Evolutionary conservation across 2,113 vertebrate genomes (phyloP).

Genomic region (Cochlearius cochlearius): DNA sequence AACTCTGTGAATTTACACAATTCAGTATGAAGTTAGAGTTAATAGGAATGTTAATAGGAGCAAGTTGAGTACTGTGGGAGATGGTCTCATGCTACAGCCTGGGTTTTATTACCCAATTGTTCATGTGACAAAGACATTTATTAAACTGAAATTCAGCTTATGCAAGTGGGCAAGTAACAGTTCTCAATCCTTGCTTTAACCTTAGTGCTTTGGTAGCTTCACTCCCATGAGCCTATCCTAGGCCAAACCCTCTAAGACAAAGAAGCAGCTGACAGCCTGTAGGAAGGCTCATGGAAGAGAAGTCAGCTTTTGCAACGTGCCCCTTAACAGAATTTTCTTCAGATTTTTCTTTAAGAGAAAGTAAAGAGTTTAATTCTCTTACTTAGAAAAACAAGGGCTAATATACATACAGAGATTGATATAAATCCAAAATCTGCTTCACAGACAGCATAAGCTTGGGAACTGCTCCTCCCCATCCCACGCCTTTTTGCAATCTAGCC

Average conservation of each 20-base stretch:
- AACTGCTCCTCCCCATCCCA: neutral
- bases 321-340: neutral
- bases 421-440: neutral
- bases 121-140: neutral
- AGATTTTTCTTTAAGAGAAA: neutral
- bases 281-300: neutral
- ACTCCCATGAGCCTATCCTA: neutral
- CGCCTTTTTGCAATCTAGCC: neutral
- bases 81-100: neutral
- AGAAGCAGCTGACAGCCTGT: neutral
- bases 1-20: neutral
- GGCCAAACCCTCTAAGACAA: neutral
- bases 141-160: neutral
- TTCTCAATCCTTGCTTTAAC: neutral
- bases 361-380: neutral
- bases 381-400: neutral
- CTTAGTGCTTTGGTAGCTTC: neutral
- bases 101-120: neutral
- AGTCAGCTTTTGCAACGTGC: neutral
- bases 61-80: neutral
- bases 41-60: neutral
- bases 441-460: neutral
- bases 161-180: neutral
- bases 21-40: neutral
- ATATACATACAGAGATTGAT: neutral